A percentile compares a stretch with the other conserved stretches of the same genome.
Evolutionary conservation across 2,888 invertebrate genomes (phyloP).

Genomic region (Oxycera nigricornis): DNA sequence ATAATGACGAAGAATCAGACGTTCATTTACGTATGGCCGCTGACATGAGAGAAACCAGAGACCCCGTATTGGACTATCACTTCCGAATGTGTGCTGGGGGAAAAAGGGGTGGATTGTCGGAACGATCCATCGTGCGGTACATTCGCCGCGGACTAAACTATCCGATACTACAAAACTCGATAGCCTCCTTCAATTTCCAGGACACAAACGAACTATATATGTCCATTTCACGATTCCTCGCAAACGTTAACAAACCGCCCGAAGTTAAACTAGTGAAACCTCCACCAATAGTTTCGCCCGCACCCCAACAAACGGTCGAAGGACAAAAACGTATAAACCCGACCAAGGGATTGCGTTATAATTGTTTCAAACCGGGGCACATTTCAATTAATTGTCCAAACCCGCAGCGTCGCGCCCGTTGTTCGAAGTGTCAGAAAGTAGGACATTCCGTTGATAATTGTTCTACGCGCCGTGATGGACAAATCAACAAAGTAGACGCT

Average conservation of each 20-base stretch:
- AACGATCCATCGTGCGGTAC: not conserved
- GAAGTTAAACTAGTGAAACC: slow-evolving; percentile 3
- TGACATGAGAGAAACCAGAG: not conserved
- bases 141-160: not conserved
- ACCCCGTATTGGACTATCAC: not conserved
- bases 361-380: not conserved
- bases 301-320: slow-evolving; percentile 11
- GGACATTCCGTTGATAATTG: not conserved
- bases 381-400: too few relatives aligned
- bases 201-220: slow-evolving; percentile 15
- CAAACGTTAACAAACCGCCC: not conserved
- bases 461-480: not conserved
- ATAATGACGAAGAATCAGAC: slow-evolving; percentile 6
- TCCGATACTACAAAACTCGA: not conserved
- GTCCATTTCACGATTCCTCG: slow-evolving; percentile 4
- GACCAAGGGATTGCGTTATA: not conserved
- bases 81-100: too few relatives aligned
- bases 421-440: not conserved
- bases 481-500: not conserved
- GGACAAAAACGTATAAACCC: not conserved
- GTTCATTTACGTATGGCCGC: slow-evolving; percentile 11
- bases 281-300: not conserved
- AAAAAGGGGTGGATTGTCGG: not conserved
- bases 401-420: not conserved
- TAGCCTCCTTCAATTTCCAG: not conserved